These are phyloP conservation scores for Rhinogobius similis DNA, from an alignment of 2,113 vertebrate species.

Conservation along the genomic window DNA sequence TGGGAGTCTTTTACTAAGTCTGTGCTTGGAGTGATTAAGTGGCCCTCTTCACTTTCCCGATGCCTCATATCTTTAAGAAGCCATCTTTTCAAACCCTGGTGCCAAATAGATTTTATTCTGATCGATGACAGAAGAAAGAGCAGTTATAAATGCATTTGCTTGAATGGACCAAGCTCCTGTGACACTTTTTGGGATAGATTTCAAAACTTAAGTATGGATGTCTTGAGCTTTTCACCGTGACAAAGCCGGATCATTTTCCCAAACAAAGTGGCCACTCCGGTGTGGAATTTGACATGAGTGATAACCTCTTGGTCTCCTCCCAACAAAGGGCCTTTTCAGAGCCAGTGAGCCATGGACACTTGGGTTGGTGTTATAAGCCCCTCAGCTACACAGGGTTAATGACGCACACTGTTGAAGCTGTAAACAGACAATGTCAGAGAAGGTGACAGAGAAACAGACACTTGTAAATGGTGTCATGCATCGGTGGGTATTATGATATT, in stretches of 20 bases:
- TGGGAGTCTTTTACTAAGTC: conserved; percentile 36
- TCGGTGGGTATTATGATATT: background rate
- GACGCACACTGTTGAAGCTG: conserved; percentile 46
- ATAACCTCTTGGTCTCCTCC: conserved; percentile 57
- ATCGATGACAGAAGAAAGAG: conserved; percentile 16
- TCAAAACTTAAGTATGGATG: background rate
- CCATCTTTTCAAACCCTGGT: background rate
- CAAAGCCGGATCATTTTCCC: conserved; percentile 65
- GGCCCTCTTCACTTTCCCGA: conserved; percentile 64
- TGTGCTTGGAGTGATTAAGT: conserved; percentile 51
- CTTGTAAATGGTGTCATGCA: background rate
- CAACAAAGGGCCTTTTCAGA: conserved; percentile 57
- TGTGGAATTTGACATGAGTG: conserved; percentile 70
- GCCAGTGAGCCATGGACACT: conserved; percentile 61
- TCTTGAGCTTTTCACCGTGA: conserved; percentile 31
- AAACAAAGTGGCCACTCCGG: conserved; percentile 76
- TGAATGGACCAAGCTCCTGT: background rate
- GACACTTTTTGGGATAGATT: background rate
- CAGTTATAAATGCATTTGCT: background rate
- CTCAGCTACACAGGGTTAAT: conserved; percentile 57
- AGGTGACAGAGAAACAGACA: background rate
- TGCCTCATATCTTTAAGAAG: conserved; percentile 31
- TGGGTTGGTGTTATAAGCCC: conserved; percentile 62
- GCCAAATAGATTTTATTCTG: conserved; percentile 15
- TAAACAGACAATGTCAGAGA: conserved; percentile 31